Base-by-base conservation (phyloP, 1,140 invertebrate species). In the Popillia japonica region DNA sequence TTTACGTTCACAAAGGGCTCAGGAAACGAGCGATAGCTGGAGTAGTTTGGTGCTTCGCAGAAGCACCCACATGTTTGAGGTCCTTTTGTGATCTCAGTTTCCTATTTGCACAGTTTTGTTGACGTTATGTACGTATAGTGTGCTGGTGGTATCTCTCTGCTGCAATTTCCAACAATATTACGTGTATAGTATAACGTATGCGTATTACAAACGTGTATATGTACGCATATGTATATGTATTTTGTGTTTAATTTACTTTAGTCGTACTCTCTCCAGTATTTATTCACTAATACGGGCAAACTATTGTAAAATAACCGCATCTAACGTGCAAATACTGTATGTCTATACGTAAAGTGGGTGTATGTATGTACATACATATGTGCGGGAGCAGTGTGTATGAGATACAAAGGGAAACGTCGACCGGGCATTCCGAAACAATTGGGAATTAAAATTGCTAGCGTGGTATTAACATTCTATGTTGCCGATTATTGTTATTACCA, bases 71-170 rank as follows among this genome's bases (percentile, higher is more conserved):
- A 68, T 68, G 61, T 68, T 68, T 68, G 61, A 68, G 17, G 22
- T 68, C 61, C 61, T 68, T 68, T 68, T 68, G 61, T 68, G 61
- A 68, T 22, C 61, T 68, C 61, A 6, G 61, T 68, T 68, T 68
- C 61, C 61, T 68, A 68, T 68, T 68, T 68, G 61, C 61, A 68
- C 61, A 68, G 61, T 68, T 68, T 68, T 68, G 61, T 68, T 68
- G 61, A 68, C 61, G 61, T 68, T 27, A 23, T 68, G 17, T 17
- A 68, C 61, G 61, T 68, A n/a, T n/a, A 68, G 2, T 68, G 61
- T 68, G 61, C 61, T 68, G 61, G 22, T 68, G 61, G 22, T 34
- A 68, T 68, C 23, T 34, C 22, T 27, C 11, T 22, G 10, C 11
- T 27, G 6, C 20, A 17, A 48, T 48, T 27, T 3, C 61, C 10